phyloP scores from a whole-genome alignment of 37 sponge, comb jelly and placozoan species.

The Oopsacas minuta region DNA sequence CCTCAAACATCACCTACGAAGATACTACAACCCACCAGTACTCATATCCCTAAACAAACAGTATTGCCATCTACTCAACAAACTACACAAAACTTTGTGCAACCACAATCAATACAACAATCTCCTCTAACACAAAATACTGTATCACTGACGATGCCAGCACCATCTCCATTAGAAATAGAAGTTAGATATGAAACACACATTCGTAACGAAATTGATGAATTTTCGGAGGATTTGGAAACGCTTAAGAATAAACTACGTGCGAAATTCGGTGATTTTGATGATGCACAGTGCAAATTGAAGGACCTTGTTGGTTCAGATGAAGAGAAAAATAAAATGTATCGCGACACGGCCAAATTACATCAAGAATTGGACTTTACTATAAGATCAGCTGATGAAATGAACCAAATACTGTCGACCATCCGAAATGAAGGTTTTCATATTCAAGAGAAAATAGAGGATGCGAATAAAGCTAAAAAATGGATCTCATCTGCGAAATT shows the following conservation, averaged over 20 bases:
- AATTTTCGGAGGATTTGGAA: background rate
- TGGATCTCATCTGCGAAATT: conserved; percentile 13
- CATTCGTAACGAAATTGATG: background rate
- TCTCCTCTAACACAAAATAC: background rate
- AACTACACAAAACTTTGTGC: no score
- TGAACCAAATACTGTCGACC: background rate
- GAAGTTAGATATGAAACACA: background rate
- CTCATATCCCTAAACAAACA: no score
- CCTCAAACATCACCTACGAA: no score
- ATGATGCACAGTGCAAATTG: background rate
- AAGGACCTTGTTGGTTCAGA: background rate
- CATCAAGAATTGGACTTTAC: background rate
- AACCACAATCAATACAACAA: no score
- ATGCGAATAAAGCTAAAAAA: conserved; percentile 6
- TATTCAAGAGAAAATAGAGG: conserved; percentile 5
- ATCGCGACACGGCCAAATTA: background rate
- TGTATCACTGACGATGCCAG: background rate
- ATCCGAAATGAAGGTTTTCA: conserved; percentile 8
- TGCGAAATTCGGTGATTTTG: background rate
- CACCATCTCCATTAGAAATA: background rate
- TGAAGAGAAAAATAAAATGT: background rate
- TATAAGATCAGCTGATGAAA: background rate
- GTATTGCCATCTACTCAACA: no score
- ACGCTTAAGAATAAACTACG: background rate
- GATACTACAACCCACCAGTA: no score